phyloP scores from a whole-genome alignment of 2,888 invertebrate genomes.

The Drosophila anomalata region DNA sequence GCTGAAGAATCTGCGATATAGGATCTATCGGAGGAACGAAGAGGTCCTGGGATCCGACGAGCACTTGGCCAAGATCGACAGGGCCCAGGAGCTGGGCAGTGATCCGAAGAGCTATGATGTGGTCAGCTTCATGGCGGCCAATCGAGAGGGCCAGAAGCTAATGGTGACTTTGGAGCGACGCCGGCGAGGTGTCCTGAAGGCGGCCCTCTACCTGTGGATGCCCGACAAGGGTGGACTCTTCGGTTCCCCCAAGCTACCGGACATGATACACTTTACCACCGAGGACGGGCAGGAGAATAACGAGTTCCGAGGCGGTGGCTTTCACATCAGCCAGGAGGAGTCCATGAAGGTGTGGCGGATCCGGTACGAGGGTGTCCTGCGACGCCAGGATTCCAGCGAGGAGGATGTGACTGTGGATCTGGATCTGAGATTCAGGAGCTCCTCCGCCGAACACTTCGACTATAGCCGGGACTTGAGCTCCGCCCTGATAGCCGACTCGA shows the following conservation, averaged over 20 bases:
- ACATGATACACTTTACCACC: constrained; percentile 87
- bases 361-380: constrained; percentile 88
- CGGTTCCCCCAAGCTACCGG: constrained; percentile 88
- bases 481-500: constrained; percentile 88
- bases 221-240: constrained; percentile 88
- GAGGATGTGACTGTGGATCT: constrained; percentile 85
- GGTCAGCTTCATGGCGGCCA: constrained; percentile 90
- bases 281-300: constrained; percentile 83
- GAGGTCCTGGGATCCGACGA: constrained; percentile 59
- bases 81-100: constrained; percentile 84
- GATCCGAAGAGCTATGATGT: constrained; percentile 88
- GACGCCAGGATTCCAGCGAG: constrained; percentile 10
- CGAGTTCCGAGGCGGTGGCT: constrained; percentile 88
- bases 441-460: constrained; percentile 87
- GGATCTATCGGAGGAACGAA: constrained; percentile 80
- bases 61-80: constrained; percentile 84
- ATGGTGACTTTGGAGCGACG: constrained; percentile 88
- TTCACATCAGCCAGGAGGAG: constrained; percentile 87
- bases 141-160: constrained; percentile 87
- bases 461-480: constrained; percentile 90
- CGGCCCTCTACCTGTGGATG: constrained; percentile 87
- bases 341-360: constrained; percentile 91
- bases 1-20: constrained; percentile 82
- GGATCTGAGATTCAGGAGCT: constrained; percentile 87
- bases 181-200: constrained; percentile 87